Percentiles rank a stretch among this genome's conserved stretches.
These are phyloP conservation scores for Gymnothorax javanicus DNA, from an alignment of 2,797 vertebrate genomes.

Conservation along the genomic window DNA sequence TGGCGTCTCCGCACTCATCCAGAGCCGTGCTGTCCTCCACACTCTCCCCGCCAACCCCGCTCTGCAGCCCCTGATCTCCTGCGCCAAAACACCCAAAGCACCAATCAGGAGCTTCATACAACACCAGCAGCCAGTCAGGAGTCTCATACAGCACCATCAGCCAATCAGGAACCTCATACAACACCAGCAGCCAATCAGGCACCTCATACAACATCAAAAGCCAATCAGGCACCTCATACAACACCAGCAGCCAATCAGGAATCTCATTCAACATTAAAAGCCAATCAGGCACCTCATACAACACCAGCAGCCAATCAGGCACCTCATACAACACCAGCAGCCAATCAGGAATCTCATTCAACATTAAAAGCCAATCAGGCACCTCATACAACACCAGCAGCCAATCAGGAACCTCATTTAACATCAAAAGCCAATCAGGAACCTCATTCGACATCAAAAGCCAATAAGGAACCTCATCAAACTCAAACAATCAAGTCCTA, in stretches of 20 bases:
- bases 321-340: neutral
- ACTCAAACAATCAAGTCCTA: too few relatives aligned
- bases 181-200: neutral
- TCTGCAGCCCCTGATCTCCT: constrained; percentile 73
- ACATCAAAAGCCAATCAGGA: neutral
- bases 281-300: too few relatives aligned
- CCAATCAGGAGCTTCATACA: neutral
- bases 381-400: too few relatives aligned
- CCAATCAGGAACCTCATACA: too few relatives aligned
- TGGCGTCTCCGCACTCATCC: constrained; percentile 83
- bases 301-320: too few relatives aligned
- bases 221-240: neutral
- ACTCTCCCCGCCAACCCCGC: constrained; percentile 73
- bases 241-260: neutral
- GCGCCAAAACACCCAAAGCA: neutral
- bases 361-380: neutral
- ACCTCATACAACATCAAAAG: neutral
- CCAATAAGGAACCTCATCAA: too few relatives aligned
- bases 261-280: neutral
- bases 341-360: neutral
- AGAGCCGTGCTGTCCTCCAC: constrained; percentile 79
- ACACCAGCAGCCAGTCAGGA: neutral
- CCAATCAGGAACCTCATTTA: neutral
- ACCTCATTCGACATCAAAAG: neutral
- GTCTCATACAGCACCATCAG: neutral